Conservation (phyloP, 2,888 invertebrate species). For the Agrenia bidenticulata region DNA sequence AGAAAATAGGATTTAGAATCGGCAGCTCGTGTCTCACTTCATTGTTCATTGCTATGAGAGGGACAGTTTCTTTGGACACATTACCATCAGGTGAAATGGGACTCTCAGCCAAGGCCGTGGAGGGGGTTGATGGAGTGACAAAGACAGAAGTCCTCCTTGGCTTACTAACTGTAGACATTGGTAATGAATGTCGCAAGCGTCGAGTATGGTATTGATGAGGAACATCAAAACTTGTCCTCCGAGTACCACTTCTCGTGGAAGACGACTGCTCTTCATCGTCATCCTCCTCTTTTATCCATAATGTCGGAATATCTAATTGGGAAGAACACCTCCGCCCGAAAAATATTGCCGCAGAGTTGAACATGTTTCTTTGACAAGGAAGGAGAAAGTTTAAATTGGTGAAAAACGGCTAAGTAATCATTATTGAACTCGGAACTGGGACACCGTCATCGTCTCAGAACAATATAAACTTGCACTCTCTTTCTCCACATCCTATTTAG, state of each 20-base stretch:
- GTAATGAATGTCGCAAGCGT: slow-evolving; percentile 40
- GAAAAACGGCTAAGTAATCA: too few relatives aligned
- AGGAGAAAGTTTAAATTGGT: not conserved
- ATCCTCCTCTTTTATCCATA: slow-evolving; percentile 48
- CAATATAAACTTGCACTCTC: too few relatives aligned
- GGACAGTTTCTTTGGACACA: not conserved
- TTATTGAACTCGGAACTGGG: too few relatives aligned
- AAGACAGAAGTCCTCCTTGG: slow-evolving; percentile 13
- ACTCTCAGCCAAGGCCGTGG: slow-evolving; percentile 41
- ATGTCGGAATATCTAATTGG: slow-evolving; percentile 51
- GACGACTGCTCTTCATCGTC: slow-evolving; percentile 31
- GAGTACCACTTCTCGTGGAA: slow-evolving; percentile 13
- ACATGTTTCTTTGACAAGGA: slow-evolving; percentile 37
- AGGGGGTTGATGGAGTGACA: slow-evolving; percentile 42
- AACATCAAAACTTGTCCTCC: slow-evolving; percentile 39
- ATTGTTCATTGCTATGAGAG: not conserved
- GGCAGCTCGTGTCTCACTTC: slow-evolving; percentile 33
- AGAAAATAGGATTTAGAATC: slow-evolving; percentile 39
- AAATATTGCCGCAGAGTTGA: slow-evolving; percentile 53
- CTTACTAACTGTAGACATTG: slow-evolving; percentile 6
- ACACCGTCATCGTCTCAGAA: too few relatives aligned
- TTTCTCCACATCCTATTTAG: too few relatives aligned
- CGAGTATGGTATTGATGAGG: slow-evolving; percentile 32
- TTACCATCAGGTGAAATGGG: slow-evolving; percentile 41
- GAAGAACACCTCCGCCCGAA: slow-evolving; percentile 52